phyloP scores from a whole-genome alignment of 1,140 invertebrate species.

The Dendrolimus kikuchii region DNA sequence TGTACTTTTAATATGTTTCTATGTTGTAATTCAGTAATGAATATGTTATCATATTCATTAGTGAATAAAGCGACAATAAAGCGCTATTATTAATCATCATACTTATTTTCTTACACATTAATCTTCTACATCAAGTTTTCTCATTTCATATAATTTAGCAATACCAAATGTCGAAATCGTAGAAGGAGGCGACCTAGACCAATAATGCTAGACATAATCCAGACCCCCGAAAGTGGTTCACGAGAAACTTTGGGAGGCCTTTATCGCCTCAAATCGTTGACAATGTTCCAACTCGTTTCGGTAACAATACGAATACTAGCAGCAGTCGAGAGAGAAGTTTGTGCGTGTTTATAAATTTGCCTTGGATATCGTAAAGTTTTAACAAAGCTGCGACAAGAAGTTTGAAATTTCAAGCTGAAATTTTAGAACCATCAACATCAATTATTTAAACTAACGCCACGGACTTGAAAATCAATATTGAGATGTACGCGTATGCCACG shows the following conservation, averaged over 20 bases:
- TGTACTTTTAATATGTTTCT: no score
- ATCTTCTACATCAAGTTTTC: not conserved
- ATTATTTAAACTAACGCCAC: not conserved
- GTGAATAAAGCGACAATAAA: no score
- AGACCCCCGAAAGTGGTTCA: not conserved
- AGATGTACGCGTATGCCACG: no score
- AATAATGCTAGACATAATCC: slow-evolving; percentile 2
- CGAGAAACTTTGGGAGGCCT: slow-evolving; percentile 10
- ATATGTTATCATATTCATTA: no score
- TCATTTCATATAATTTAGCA: no score
- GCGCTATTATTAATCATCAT: not conserved
- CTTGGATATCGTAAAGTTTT: not conserved
- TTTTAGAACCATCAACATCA: slow-evolving; percentile 1
- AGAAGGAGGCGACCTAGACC: no score
- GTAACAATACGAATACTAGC: slow-evolving; percentile 8
- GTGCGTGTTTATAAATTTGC: slow-evolving; percentile 8
- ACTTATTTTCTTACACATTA: slow-evolving; percentile 1
- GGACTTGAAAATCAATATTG: no score
- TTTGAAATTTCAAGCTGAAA: slow-evolving; percentile 1
- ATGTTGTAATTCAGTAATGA: no score
- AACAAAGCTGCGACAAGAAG: not conserved
- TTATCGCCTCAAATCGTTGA: slow-evolving; percentile 15
- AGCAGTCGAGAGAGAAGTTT: slow-evolving; percentile 3
- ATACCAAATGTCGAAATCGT: no score
- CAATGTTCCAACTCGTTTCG: slow-evolving; percentile 11